Base-by-base conservation (phyloP, 2,113 vertebrate species). In the Perca flavescens region DNA sequence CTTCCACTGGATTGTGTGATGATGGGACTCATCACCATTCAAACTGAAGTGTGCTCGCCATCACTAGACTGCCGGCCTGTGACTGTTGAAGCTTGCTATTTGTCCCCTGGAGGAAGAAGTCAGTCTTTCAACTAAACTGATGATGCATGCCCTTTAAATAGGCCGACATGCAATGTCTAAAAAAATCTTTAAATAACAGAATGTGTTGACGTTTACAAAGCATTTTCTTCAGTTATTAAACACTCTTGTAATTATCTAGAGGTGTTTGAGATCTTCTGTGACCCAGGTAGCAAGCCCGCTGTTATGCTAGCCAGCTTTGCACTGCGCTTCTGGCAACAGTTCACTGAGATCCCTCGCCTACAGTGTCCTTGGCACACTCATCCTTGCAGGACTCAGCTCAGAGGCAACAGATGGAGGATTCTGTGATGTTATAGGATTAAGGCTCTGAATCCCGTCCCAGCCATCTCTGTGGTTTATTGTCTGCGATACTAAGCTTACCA, bases 381-480 rank as follows among this genome's bases (percentile, higher is more conserved):
- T 91, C 89, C 88, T 93, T 91, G 89, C 91, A 92, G 94, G 89
- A 91, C 92, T 93, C 90, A 66, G 93, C 94, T 94, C 94, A 91
- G 91, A 94, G 94, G 94, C 94, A 95, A 95, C 95, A 96, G 95
- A 96, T 96, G 95, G 95, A 94, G 93, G 90, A 83, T 92, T 96
- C 94, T 95, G 93, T 93, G 94, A 94, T 95, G 94, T 94, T 92
- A 93, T 94, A 93, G 94, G 94, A 96, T 96, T 96, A 96, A 92
- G 92, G 89, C 93, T 92, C 88, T 93, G 94, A 94, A 95, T 94
- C 89, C 88, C 76, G 85, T 94, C 93, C 93, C 94, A 93, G 93
- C 90, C 88, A 86, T 94, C 93, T 94, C 92, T 90, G 94, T 95
- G 93, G 93, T 94, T 93, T 92, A 94, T 93, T 93, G 94, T 95